Conservation (phyloP, 2,113 vertebrate species). For the Ginglymostoma cirratum region DNA sequence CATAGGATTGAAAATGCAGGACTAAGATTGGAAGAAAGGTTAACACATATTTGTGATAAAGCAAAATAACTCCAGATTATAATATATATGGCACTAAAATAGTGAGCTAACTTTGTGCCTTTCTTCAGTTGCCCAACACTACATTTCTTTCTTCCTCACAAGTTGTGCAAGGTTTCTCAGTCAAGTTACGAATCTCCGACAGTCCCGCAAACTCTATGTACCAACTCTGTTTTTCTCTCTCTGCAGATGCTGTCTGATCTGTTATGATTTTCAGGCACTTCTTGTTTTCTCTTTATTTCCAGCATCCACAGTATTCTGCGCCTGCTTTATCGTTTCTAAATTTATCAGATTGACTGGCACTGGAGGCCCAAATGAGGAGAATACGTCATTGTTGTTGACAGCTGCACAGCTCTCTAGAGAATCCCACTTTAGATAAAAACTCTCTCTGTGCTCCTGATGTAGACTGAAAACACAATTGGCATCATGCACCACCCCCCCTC, state of each 20-base stretch:
- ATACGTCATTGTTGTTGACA: not conserved
- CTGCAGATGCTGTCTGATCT: not conserved
- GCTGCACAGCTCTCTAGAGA: not conserved
- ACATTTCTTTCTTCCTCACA: not conserved
- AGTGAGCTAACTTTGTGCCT: not conserved
- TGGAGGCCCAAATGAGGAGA: not conserved
- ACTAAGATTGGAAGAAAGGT: not conserved
- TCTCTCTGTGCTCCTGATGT: not conserved
- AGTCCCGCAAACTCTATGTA: not conserved
- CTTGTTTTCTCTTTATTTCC: not conserved
- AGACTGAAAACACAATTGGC: not conserved
- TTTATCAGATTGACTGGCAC: not conserved
- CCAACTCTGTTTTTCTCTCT: not conserved
- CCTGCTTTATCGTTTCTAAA: not conserved
- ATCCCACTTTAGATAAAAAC: not conserved
- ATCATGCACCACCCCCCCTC: not conserved
- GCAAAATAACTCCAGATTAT: not conserved
- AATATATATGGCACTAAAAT: not conserved
- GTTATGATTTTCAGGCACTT: not conserved
- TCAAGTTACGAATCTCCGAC: not conserved
- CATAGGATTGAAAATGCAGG: not conserved
- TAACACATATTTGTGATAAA: not conserved
- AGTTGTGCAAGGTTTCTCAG: not conserved
- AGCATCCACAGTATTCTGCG: not conserved
- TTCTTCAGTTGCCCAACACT: not conserved